Evolutionary conservation across 2,797 vertebrate species (phyloP).

Genomic region (Eulemur albifrons): DNA sequence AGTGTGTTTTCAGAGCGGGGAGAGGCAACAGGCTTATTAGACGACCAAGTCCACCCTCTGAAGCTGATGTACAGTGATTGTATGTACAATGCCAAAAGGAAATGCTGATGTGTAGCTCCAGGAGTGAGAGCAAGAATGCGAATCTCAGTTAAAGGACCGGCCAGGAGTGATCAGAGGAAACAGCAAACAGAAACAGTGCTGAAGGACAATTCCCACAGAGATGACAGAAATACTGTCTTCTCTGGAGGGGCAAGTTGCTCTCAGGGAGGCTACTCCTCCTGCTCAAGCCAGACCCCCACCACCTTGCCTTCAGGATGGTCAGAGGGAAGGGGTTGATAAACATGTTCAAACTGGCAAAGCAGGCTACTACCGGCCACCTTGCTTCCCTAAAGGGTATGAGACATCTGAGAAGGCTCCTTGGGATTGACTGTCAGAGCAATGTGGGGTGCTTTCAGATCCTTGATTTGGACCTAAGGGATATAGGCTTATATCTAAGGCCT

Average conservation of each 20-base stretch:
- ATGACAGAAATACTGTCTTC: accelerated
- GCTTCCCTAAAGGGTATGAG: not conserved
- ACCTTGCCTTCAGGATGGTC: not conserved
- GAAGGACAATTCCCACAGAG: not conserved
- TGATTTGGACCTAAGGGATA: not conserved
- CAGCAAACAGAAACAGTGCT: not conserved
- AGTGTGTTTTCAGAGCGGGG: not conserved
- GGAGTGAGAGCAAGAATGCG: accelerated
- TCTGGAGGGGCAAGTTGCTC: not conserved
- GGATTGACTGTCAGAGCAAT: not conserved
- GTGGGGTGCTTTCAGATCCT: not conserved
- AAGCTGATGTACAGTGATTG: not conserved
- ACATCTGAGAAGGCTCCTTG: not conserved
- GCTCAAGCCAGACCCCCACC: not conserved
- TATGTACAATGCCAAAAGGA: accelerated
- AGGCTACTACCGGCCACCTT: not conserved
- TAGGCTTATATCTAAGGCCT: not conserved
- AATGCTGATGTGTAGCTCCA: accelerated
- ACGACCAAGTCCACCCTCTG: not conserved
- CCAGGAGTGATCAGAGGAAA: not conserved
- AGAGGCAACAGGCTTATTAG: not conserved
- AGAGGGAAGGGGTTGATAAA: not conserved
- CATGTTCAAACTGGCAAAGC: accelerated
- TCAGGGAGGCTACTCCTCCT: not conserved
- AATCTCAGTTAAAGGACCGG: not conserved